phyloP scores from a whole-genome alignment of 1,140 invertebrate genomes.

The Monochamus saltuarius region DNA sequence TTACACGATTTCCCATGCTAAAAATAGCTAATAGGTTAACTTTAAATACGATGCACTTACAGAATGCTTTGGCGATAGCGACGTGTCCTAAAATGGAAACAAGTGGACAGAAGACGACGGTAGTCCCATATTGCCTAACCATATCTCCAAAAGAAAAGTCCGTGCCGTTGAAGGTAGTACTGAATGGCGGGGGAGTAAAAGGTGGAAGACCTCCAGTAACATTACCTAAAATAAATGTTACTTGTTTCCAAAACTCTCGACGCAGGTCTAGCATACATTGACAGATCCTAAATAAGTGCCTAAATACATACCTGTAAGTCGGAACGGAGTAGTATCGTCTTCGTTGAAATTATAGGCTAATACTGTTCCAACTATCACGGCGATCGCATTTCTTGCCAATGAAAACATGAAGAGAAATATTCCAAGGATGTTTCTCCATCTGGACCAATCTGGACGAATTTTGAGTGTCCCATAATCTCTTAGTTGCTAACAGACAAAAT shows the following conservation, averaged over 20 bases:
- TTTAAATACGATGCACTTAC: slow-evolving; percentile 51
- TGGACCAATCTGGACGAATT: slow-evolving; percentile 50
- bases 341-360: slow-evolving; percentile 64
- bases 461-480: slow-evolving; percentile 59
- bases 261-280: too few species aligned
- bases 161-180: slow-evolving; percentile 58
- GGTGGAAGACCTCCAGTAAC: slow-evolving; percentile 67
- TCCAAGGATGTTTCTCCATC: slow-evolving; percentile 51
- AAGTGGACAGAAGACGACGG: slow-evolving; percentile 72
- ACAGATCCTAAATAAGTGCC: too few species aligned
- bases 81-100: slow-evolving; percentile 82
- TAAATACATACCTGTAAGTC: slow-evolving; percentile 58
- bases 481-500: slow-evolving; percentile 60
- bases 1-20: too few species aligned
- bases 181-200: slow-evolving; percentile 62
- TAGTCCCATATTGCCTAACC: slow-evolving; percentile 64
- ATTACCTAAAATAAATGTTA: slow-evolving; percentile 51
- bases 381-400: slow-evolving; percentile 72
- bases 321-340: slow-evolving; percentile 58
- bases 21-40: too few species aligned
- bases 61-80: slow-evolving; percentile 84
- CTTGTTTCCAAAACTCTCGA: too few species aligned
- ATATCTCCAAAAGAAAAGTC: slow-evolving; percentile 66
- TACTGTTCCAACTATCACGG: slow-evolving; percentile 70
- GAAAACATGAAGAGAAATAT: slow-evolving; percentile 54